Base-by-base conservation (phyloP, 2,797 vertebrate species). In the Gymnopithys bicolor region DNA sequence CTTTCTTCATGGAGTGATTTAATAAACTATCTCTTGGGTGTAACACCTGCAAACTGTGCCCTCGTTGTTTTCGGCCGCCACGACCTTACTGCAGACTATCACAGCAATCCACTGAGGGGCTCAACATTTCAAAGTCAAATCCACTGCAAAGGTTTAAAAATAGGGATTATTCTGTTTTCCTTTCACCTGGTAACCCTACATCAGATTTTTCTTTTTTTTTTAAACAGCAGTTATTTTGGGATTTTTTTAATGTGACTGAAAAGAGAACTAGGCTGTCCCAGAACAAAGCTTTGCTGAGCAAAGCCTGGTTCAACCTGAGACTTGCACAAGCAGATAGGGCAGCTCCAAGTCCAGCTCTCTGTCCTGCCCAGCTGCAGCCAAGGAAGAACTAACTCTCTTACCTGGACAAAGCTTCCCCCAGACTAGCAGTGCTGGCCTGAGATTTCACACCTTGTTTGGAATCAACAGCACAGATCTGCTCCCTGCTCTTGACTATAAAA, bases 181-280 rank as follows among this genome's bases (percentile, higher is more conserved):
- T 88, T 77, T 39, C 49, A 88, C 58, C 51, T 60, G 74, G 25
- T 27, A 92, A 35, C 7, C 16, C 25, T 9, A 62, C 11, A 23
- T 56, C 30, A 87, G 46, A n/a, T 25, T 30, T 62, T 39, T 39
- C 37, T 39, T 39, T 39, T 39, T 39, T 56, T 58, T 64, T 77
- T 63, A 13, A 75, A 75, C 4, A 9, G 53, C 27, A 13, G 9
- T 33, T 64, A 41, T 66, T 67, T 51, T 32, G 39, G 25, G 8
- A 77, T 71, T 74, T 55, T 46, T 18, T 0, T 52, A 30, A 30
- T 0, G 0, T 0, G 3, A 21, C 32, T 71, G 58, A 58, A 63
- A 81, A 43, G 39, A n/a, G 55, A 70, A 87, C 63, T 32, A 75
- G 11, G 75, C 28, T 81, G 59, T 15, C 39, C 66, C 75, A 83